Base-by-base conservation (phyloP, 2,113 vertebrate species). In the Cryptomyrus ogoouensis region DNA sequence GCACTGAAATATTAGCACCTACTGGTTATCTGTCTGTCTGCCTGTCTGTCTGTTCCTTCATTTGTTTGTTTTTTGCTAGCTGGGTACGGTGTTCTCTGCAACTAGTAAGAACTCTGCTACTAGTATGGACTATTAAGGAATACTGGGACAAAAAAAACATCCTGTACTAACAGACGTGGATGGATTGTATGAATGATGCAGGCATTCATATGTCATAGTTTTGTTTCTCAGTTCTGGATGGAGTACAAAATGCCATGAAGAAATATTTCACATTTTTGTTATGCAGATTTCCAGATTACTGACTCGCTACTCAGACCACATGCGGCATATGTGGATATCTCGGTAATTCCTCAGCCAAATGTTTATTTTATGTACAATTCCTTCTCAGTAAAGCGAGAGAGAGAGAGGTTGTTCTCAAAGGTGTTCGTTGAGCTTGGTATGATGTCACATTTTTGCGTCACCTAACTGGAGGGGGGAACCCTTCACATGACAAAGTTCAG, bases 381-480 rank as follows among this genome's bases (percentile, higher is more conserved):
- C 70, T 39, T 15, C 35, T 86, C 87, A 83, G 46, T 87, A 88
- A 89, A 91, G 53, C 80, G 88, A 27, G 15, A 39, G 52, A 50
- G 52, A 50, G 0, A 49, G 89, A 88, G 89, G 62, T 88, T 83
- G 89, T 47, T 4, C 89, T 92, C 91, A 95, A 95, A 94, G 92
- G 91, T 88, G 0, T 53, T 91, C 89, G 93, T 96, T 96, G 92
- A 96, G 80, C 46, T 49, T 19, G 2, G 0, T 47, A 86, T 93
- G 92, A 93, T 87, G 91, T 94, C 94, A 94, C 91, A 91, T 92
- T 88, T 94, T 89, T 94, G 93, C 93, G 92, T 95, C 94, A 95
- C 91, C 91, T 90, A 88, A 92, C 91, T 93, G 70, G 74, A 90
- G 88, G 88, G 92, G 93, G 87, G 74, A 87, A 88, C 52, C 90